These are phyloP conservation scores for Acanthochromis polyacanthus DNA, from an alignment of 2,113 vertebrate species.

Conservation along the genomic window DNA sequence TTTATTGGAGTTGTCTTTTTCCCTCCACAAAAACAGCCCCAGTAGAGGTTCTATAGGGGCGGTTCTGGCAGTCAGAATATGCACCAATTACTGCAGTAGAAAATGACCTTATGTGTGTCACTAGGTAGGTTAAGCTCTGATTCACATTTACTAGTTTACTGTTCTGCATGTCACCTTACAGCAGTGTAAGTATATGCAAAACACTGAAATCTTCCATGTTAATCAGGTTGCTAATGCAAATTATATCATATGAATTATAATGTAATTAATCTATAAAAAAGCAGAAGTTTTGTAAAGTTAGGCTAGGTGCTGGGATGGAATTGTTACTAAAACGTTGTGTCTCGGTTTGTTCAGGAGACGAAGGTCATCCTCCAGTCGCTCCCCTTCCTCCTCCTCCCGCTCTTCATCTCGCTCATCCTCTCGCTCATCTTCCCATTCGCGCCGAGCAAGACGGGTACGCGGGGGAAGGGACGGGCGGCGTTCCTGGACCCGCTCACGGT, in stretches of 20 bases:
- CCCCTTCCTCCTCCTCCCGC: conserved; percentile 83
- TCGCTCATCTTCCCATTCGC: conserved; percentile 88
- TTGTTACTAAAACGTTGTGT: conserved; percentile 41
- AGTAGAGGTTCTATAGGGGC: no score
- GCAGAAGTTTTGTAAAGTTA: conserved; percentile 25
- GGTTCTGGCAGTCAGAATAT: no score
- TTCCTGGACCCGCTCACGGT: conserved; percentile 84
- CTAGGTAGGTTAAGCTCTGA: conserved; percentile 7
- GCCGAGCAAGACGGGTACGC: conserved; percentile 82
- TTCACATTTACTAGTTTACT: conserved; percentile 4
- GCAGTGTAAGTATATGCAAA: background rate
- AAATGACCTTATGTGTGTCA: background rate
- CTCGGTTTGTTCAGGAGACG: conserved; percentile 83
- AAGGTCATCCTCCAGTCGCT: conserved; percentile 83
- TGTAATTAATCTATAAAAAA: background rate
- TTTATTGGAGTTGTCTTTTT: no score
- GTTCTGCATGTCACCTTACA: conserved; percentile 29
- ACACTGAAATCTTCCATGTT: background rate
- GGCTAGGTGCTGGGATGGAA: conserved; percentile 48
- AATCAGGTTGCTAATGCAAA: background rate
- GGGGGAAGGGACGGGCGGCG: conserved; percentile 84
- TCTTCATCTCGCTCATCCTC: conserved; percentile 88
- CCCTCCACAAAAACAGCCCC: no score
- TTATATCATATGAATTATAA: background rate
- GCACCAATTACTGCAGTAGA: no score